These are phyloP conservation scores for Trinectes maculatus DNA, from an alignment of 2,113 vertebrate species.

Conservation along the genomic window DNA sequence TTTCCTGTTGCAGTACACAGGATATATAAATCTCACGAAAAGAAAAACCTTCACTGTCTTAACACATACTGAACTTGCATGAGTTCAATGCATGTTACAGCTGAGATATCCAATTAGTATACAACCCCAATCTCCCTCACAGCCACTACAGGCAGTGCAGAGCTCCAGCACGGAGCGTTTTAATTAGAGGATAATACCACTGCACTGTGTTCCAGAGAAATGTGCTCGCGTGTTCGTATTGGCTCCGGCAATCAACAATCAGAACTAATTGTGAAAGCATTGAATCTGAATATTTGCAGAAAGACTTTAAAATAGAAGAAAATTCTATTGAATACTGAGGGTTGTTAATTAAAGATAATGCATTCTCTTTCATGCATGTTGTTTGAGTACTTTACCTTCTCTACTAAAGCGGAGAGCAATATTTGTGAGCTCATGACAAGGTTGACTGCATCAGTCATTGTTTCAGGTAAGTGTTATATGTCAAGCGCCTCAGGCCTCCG, in stretches of 20 bases:
- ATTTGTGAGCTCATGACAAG: not conserved
- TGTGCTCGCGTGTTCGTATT: conserved; percentile 4
- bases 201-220: conserved; percentile 2
- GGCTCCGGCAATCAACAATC: conserved; percentile 8
- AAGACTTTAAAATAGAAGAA: not conserved
- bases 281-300: conserved; percentile 2
- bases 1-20: not conserved
- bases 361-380: too few relatives aligned
- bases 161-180: conserved; percentile 13
- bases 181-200: conserved; percentile 26
- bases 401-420: too few relatives aligned
- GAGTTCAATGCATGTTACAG: conserved; percentile 4
- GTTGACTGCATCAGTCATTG: not conserved
- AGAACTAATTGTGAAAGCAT: not conserved
- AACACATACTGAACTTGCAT: not conserved
- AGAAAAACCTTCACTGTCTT: not conserved
- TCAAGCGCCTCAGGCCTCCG: not conserved
- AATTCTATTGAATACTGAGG: not conserved
- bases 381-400: too few relatives aligned
- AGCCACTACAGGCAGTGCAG: conserved; percentile 10
- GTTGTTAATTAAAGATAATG: too few relatives aligned
- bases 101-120: conserved; percentile 15
- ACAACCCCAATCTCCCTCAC: conserved; percentile 30
- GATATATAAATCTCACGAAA: not conserved
- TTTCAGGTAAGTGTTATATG: not conserved